Base-by-base conservation (phyloP, 1,140 invertebrate species). In the Musca vetustissima region DNA sequence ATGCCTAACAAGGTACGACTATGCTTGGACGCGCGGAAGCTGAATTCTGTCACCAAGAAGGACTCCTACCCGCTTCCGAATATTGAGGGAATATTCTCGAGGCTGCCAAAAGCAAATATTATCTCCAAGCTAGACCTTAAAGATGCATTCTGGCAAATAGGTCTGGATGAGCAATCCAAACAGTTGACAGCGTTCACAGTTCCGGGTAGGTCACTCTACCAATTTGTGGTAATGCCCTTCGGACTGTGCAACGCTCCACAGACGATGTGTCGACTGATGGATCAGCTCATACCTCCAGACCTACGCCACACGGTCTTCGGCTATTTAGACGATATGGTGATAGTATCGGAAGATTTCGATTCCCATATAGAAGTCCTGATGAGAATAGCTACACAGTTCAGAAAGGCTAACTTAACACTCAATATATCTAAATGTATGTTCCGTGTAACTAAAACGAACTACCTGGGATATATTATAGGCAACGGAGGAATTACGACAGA, bases 131-230 rank as follows among this genome's bases (percentile, higher is more conserved):
- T 85, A 3, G 84, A 85, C 69, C 64, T 83, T n/a, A 66, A 71
- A 9, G 17, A 73, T 15, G 82, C 81, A 1, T 84, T 82, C 71
- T 76, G 71, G 68, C 76, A 84, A 53, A 72, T 83, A 0, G 73
- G 74, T 1, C 8, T 83, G 25, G 72, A 70, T 1, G 71, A 75
- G 8, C 25, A 14, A 1, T 75, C 71, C 28, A 71, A 70, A 47
- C 72, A 76, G 14, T 78, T 81, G 32, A 86, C 85, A 0, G 83
- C 82, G 0, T 86, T 86, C 66, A 74, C 80, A 3, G 78, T 82
- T 0, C 79, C 76, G 1, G 76, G 80, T 13, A 78, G 74, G 66
- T 78, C 81, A 0, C 71, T 81, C 4, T 85, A 72, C 59, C 74
- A 79, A 7, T 86, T 83, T 68, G 73, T 17, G n/a, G 65, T 55